Percentiles rank a stretch among this genome's conserved stretches.
These are phyloP conservation scores for Tuta absoluta DNA, from an alignment of 2,888 invertebrate species.

Conservation along the genomic window DNA sequence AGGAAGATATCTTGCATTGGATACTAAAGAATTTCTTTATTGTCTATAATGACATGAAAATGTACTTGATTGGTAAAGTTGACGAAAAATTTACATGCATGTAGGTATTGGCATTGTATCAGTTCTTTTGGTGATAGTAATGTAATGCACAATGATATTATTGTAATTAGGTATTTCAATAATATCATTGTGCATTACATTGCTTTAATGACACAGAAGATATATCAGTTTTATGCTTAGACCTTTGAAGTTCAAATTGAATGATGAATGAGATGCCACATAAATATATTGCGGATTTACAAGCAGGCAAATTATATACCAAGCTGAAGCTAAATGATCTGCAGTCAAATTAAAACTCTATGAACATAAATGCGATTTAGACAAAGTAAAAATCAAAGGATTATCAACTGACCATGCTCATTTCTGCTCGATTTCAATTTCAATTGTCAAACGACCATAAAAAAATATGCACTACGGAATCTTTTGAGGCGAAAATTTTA, in stretches of 20 bases:
- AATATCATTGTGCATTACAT: too few species aligned
- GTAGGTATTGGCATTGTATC: too few species aligned
- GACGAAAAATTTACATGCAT: too few species aligned
- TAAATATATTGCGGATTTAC: neutral
- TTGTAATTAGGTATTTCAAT: too few species aligned
- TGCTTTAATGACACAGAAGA: neutral
- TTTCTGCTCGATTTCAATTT: too few species aligned
- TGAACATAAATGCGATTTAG: too few species aligned
- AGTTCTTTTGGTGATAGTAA: too few species aligned
- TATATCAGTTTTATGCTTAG: neutral
- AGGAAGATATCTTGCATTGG: conserved; percentile 30
- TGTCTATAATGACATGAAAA: neutral
- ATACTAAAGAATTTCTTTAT: neutral
- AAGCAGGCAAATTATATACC: neutral
- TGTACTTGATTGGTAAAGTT: too few species aligned
- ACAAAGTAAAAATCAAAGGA: too few species aligned
- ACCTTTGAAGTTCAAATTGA: neutral
- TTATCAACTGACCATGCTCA: neutral
- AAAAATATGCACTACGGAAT: neutral
- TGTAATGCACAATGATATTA: too few species aligned
- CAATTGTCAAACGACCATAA: neutral
- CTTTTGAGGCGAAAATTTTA: conserved; percentile 10
- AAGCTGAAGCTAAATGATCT: neutral
- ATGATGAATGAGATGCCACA: neutral
- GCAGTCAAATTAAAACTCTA: too few species aligned